Evolutionary conservation across 2,113 vertebrate genomes (phyloP).

Genomic region (Suricata suricatta): DNA sequence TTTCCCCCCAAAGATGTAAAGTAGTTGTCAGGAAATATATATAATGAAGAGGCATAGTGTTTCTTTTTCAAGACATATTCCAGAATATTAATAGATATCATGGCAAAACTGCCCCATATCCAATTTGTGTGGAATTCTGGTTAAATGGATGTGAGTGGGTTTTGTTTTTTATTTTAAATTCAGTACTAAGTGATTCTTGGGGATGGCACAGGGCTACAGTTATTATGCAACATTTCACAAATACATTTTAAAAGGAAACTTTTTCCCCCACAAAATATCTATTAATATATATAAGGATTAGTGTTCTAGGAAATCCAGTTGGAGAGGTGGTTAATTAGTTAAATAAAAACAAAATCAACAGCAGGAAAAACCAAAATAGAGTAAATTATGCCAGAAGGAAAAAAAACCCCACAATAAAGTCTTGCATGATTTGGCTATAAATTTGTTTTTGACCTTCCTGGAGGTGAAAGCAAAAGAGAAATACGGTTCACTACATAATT

Average conservation of each 20-base stretch:
- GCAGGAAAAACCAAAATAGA: not conserved
- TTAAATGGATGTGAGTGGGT: not conserved
- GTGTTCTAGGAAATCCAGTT: not conserved
- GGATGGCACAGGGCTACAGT: not conserved
- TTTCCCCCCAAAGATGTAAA: not conserved
- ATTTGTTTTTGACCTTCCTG: conserved; percentile 38
- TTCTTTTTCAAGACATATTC: not conserved
- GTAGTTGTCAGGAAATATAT: not conserved
- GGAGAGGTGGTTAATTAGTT: conserved; percentile 23
- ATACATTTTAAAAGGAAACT: not conserved
- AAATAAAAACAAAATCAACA: conserved; percentile 21
- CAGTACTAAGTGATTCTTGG: not conserved
- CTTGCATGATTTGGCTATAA: not conserved
- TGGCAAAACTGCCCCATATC: not conserved
- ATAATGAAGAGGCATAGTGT: not conserved
- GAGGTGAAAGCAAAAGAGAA: conserved; percentile 1
- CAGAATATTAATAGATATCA: not conserved
- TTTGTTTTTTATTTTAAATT: not conserved
- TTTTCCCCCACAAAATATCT: not conserved
- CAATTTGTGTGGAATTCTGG: not conserved
- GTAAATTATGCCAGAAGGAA: not conserved
- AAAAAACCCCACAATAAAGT: not conserved
- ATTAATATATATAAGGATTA: not conserved
- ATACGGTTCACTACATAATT: not conserved
- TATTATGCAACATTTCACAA: not conserved